These are phyloP conservation scores for Chironex yamaguchii DNA, from an alignment of 30 jellyfish, hydroid and myxozoan species.

Conservation along the genomic window DNA sequence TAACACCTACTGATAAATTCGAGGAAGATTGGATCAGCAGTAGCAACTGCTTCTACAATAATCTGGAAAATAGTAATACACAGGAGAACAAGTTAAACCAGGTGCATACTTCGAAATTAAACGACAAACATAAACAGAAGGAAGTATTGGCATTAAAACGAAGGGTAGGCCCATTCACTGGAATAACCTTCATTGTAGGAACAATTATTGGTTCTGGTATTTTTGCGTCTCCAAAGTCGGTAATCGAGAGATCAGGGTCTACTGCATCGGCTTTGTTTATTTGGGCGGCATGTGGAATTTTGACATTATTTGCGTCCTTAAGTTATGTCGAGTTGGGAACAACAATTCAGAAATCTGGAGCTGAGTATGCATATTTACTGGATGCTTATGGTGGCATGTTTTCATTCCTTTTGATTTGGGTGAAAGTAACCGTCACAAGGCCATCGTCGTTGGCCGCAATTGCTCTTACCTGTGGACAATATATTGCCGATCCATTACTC, in stretches of 20 bases:
- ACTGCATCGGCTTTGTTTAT: constrained; percentile 82
- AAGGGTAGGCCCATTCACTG: neutral
- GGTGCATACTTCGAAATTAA: too few species aligned
- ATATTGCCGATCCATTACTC: constrained; percentile 63
- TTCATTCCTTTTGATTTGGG: constrained; percentile 75
- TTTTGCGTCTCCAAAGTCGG: constrained; percentile 89
- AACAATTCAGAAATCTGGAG: constrained; percentile 81
- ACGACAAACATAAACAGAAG: neutral
- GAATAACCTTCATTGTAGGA: constrained; percentile 66
- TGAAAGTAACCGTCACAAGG: constrained; percentile 44
- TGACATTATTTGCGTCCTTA: constrained; percentile 80
- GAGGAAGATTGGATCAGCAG: neutral
- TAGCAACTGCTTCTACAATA: neutral
- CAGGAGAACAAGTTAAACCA: too few species aligned
- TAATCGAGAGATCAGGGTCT: constrained; percentile 61
- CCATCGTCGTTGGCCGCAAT: constrained; percentile 84
- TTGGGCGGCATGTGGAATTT: constrained; percentile 88
- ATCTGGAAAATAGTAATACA: neutral
- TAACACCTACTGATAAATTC: neutral
- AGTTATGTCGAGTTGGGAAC: constrained; percentile 89
- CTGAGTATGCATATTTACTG: constrained; percentile 71
- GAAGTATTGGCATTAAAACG: neutral
- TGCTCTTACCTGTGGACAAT: constrained; percentile 84
- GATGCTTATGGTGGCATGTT: constrained; percentile 81
- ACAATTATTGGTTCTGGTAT: constrained; percentile 91